Percentiles rank a stretch among this genome's conserved stretches.
phyloP scores from a whole-genome alignment of 2,113 vertebrate species.

The Colistium nudipinnis region DNA sequence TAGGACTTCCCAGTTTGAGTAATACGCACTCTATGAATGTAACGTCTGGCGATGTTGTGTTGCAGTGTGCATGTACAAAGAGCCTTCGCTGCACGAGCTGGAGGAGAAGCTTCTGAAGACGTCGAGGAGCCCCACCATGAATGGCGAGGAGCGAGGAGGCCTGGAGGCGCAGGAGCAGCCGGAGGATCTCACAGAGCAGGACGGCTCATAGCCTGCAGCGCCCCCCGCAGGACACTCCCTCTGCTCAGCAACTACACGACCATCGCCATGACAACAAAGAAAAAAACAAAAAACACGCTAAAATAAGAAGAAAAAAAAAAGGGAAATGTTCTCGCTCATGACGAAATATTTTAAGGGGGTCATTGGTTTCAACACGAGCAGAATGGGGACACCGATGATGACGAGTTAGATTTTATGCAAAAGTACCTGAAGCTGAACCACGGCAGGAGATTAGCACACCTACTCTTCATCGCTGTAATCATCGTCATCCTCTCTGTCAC shows the following conservation, averaged over 20 bases:
- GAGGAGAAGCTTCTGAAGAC: constrained; percentile 96
- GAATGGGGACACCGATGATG: constrained; percentile 83
- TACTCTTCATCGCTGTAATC: constrained; percentile 71
- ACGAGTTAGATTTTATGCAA: constrained; percentile 91
- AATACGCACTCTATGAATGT: too few relatives aligned
- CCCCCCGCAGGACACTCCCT: constrained; percentile 58
- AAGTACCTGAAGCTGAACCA: constrained; percentile 85
- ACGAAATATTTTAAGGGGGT: constrained; percentile 82
- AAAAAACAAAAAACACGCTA: constrained; percentile 50
- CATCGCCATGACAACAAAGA: constrained; percentile 47
- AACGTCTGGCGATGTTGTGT: too few relatives aligned
- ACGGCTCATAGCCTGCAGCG: constrained; percentile 66
- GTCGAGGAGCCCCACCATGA: constrained; percentile 94
- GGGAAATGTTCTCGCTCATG: constrained; percentile 81
- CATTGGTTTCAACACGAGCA: constrained; percentile 23
- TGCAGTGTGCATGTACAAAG: constrained; percentile 99
- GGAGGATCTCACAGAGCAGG: constrained; percentile 90
- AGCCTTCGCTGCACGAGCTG: constrained; percentile 97
- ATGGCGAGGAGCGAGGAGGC: constrained; percentile 88
- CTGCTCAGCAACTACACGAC: constrained; percentile 55
- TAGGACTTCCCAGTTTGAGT: too few relatives aligned
- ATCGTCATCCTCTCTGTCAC: constrained; percentile 60
- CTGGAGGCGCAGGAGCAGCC: constrained; percentile 80
- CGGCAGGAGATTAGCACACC: constrained; percentile 57
- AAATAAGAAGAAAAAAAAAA: constrained; percentile 21